phyloP scores from a whole-genome alignment of 2,888 invertebrate genomes.

The Caenorhabditis angaria region DNA sequence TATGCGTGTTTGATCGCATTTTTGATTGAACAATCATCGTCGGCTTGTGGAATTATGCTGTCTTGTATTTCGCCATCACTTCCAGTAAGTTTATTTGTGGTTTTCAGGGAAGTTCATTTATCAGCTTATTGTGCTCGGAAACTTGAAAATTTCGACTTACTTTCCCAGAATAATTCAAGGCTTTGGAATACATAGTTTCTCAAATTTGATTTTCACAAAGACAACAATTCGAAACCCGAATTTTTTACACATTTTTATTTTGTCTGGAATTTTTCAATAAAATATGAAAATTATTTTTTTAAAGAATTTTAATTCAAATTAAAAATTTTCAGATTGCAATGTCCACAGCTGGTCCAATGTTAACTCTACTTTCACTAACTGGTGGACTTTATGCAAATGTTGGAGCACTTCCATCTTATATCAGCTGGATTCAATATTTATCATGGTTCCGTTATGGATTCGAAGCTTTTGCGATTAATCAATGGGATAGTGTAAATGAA shows the following conservation, averaged over 20 bases:
- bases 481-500: constrained; percentile 58
- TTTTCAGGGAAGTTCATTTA: too few species aligned
- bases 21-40: constrained; percentile 59
- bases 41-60: constrained; percentile 67
- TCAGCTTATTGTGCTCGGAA: too few species aligned
- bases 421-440: constrained; percentile 67
- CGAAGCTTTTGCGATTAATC: constrained; percentile 75
- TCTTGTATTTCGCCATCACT: constrained; percentile 66
- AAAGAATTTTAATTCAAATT: too few species aligned
- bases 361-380: constrained; percentile 68
- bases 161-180: too few species aligned
- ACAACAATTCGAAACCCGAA: too few species aligned
- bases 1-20: constrained; percentile 51
- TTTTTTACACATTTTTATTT: not conserved
- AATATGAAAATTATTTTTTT: too few species aligned
- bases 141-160: too few species aligned
- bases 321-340: constrained; percentile 45
- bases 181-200: not conserved
- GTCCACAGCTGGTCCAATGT: constrained; percentile 66
- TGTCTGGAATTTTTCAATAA: not conserved
- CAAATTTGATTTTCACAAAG: too few species aligned
- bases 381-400: constrained; percentile 72
- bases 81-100: constrained; percentile 61
- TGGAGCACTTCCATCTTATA: constrained; percentile 66
- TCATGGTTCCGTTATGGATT: constrained; percentile 66